Percentiles rank a stretch among this genome's conserved stretches.
Conservation (phyloP, 2,888 invertebrate species). For the Rhamphomyia laevipes region DNA sequence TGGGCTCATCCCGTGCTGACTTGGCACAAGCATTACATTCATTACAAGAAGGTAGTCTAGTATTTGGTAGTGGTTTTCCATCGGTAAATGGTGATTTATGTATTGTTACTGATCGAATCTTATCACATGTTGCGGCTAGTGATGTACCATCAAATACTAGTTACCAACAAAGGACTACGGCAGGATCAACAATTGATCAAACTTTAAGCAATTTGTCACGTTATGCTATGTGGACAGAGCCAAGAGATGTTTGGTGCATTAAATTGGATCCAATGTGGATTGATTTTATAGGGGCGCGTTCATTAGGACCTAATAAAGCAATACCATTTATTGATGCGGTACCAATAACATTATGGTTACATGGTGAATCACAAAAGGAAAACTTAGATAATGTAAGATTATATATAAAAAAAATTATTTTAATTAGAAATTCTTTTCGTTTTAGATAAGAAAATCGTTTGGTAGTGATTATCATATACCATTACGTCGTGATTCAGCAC, state of each 20-base stretch:
- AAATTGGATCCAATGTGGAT: constrained; percentile 85
- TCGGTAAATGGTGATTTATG: constrained; percentile 55
- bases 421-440: no score
- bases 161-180: background rate
- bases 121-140: constrained; percentile 54
- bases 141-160: constrained; percentile 27
- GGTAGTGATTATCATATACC: constrained; percentile 1
- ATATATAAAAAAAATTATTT: background rate
- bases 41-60: constrained; percentile 61
- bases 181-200: background rate
- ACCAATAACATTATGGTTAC: constrained; percentile 77
- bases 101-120: constrained; percentile 70
- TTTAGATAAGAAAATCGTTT: background rate
- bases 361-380: constrained; percentile 25
- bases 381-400: background rate
- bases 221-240: constrained; percentile 65
- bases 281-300: constrained; percentile 77
- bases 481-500: background rate
- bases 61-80: constrained; percentile 69
- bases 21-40: constrained; percentile 68
- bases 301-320: constrained; percentile 57
- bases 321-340: constrained; percentile 76
- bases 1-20: constrained; percentile 56
- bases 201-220: constrained; percentile 30
- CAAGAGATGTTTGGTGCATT: constrained; percentile 80